phyloP scores from a whole-genome alignment of 2,888 invertebrate genomes.

The Sisyra terminalis region DNA sequence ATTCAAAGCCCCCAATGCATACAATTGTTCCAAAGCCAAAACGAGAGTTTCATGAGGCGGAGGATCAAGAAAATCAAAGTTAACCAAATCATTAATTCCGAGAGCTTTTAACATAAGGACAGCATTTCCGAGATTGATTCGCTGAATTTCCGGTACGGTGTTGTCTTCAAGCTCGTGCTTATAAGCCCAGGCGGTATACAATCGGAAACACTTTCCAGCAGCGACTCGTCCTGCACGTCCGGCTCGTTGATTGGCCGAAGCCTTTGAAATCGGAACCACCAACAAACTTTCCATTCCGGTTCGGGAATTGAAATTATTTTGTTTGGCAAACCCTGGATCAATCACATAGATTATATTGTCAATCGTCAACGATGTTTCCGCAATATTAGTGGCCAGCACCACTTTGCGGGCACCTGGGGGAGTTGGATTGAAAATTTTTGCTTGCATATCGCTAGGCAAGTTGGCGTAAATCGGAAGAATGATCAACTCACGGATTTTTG shows the following conservation, averaged over 20 bases:
- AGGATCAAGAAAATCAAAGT: constrained; percentile 97
- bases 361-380: constrained; percentile 97
- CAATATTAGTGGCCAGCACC: constrained; percentile 95
- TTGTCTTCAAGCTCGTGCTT: constrained; percentile 97
- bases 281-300: constrained; percentile 98
- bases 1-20: constrained; percentile 93
- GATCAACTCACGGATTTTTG: constrained; percentile 80
- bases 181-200: constrained; percentile 98
- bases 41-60: constrained; percentile 90
- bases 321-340: constrained; percentile 98
- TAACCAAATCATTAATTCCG: constrained; percentile 92
- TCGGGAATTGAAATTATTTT: constrained; percentile 94
- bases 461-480: constrained; percentile 96
- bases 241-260: constrained; percentile 94
- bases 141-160: constrained; percentile 94
- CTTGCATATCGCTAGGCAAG: constrained; percentile 96
- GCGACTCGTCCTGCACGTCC: constrained; percentile 92
- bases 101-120: constrained; percentile 92
- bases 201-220: constrained; percentile 93
- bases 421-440: constrained; percentile 96
- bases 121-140: constrained; percentile 94
- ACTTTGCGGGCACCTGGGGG: constrained; percentile 94
- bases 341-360: constrained; percentile 98
- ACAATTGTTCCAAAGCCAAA: constrained; percentile 89
- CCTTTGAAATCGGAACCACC: constrained; percentile 97